A percentile compares a stretch with the other conserved stretches of the same genome.
Conservation (phyloP, 1,140 invertebrate species). For the Potamilus streckersoni region DNA sequence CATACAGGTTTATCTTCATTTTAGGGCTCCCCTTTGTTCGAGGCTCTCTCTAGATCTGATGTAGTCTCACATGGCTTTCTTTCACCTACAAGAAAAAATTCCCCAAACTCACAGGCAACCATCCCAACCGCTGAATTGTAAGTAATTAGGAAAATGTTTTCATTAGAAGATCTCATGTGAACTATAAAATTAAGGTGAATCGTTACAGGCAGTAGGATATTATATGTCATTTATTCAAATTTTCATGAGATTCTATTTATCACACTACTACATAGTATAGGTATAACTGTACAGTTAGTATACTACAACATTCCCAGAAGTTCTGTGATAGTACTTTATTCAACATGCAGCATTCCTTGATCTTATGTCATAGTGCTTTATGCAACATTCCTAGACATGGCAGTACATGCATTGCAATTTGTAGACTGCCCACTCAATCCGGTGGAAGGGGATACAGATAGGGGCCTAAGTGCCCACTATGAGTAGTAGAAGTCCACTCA, state of each 20-base stretch:
- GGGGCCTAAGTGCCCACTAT: no score
- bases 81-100: constrained; percentile 5
- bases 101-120: background rate
- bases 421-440: no score
- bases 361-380: background rate
- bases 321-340: background rate
- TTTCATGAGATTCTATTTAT: no score
- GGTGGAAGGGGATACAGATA: no score
- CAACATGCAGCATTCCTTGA: background rate
- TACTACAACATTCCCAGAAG: background rate
- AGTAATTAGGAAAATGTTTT: constrained; percentile 13
- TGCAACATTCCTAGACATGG: background rate
- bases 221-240: no score
- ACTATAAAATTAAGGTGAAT: no score
- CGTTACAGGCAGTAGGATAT: no score
- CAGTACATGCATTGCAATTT: no score
- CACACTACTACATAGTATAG: no score
- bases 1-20: background rate
- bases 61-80: background rate
- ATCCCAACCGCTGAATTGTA: constrained; percentile 39
- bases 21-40: constrained; percentile 49
- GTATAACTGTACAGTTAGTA: no score
- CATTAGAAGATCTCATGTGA: no score
- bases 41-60: constrained; percentile 34
- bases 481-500: no score